Conservation (phyloP, 2,797 vertebrate genomes). For the Melopsittacus undulatus region DNA sequence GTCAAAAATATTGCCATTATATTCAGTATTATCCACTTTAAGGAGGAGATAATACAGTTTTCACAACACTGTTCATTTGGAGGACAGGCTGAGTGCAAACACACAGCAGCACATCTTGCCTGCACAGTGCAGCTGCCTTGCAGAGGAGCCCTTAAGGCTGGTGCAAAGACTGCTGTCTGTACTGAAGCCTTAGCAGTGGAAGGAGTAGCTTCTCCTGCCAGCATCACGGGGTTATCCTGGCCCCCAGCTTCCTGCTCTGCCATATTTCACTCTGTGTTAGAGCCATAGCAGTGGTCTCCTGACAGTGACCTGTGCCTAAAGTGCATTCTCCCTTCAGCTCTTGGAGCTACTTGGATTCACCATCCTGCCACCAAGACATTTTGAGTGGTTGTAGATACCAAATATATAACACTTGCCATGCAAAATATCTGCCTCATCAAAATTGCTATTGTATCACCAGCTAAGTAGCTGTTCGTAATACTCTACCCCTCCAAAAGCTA, state of each 20-base stretch:
- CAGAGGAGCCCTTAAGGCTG: background rate
- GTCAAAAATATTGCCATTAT: background rate
- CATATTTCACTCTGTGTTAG: background rate
- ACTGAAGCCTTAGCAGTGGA: background rate
- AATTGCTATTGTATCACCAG: background rate
- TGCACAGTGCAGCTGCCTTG: background rate
- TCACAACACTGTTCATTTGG: background rate
- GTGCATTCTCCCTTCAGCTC: background rate
- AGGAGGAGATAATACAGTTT: background rate
- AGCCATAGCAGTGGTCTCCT: background rate
- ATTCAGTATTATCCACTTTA: background rate
- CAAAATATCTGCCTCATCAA: background rate
- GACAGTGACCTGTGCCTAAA: background rate
- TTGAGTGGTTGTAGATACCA: background rate
- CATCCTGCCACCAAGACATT: background rate
- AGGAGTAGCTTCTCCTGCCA: background rate
- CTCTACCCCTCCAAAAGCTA: background rate
- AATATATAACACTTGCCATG: background rate
- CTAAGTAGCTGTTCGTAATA: background rate
- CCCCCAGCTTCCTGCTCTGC: background rate
- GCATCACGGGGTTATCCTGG: background rate
- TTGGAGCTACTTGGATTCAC: background rate
- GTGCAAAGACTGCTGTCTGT: background rate
- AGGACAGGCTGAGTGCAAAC: background rate
- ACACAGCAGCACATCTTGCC: background rate